These are phyloP conservation scores for Coilia nasus DNA, from an alignment of 2,797 vertebrate genomes.

Conservation along the genomic window DNA sequence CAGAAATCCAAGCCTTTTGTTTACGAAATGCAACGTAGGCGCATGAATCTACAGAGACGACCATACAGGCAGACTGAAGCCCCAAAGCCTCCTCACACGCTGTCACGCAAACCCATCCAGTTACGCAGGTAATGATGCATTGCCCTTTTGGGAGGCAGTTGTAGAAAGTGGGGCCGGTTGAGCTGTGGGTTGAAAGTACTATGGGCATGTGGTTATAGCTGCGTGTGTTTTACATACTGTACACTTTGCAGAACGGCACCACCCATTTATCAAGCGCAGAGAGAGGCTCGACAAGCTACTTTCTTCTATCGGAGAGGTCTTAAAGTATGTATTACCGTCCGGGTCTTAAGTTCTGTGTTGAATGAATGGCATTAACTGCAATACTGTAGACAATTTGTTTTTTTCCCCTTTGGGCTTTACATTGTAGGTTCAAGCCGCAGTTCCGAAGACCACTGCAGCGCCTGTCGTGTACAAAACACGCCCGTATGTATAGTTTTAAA, in stretches of 20 bases:
- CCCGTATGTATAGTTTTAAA: conserved; percentile 79
- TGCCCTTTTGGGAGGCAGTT: conserved; percentile 22
- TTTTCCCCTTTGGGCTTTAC: conserved; percentile 38
- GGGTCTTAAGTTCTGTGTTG: neutral
- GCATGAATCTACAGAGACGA: conserved; percentile 70
- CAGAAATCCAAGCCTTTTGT: conserved; percentile 63
- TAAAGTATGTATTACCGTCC: conserved; percentile 75
- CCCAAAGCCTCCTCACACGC: conserved; percentile 63
- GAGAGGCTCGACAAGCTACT: conserved; percentile 90
- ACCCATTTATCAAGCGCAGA: conserved; percentile 73
- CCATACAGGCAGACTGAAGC: conserved; percentile 64
- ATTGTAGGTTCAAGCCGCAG: conserved; percentile 66
- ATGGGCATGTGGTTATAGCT: neutral
- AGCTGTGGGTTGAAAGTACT: neutral
- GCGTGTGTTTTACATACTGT: neutral
- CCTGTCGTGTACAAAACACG: conserved; percentile 76
- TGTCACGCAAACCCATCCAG: conserved; percentile 75
- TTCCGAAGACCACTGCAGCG: conserved; percentile 61
- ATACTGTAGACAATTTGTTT: no score
- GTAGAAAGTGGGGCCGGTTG: neutral
- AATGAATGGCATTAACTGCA: neutral
- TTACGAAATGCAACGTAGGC: conserved; percentile 61
- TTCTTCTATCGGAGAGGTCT: conserved; percentile 92
- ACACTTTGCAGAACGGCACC: conserved; percentile 61
- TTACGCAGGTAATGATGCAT: conserved; percentile 81